Percentiles rank a stretch among this genome's conserved stretches.
These are phyloP conservation scores for Palythoa heliodiscus DNA, from an alignment of 92 coral and sea anemone species.

Conservation along the genomic window DNA sequence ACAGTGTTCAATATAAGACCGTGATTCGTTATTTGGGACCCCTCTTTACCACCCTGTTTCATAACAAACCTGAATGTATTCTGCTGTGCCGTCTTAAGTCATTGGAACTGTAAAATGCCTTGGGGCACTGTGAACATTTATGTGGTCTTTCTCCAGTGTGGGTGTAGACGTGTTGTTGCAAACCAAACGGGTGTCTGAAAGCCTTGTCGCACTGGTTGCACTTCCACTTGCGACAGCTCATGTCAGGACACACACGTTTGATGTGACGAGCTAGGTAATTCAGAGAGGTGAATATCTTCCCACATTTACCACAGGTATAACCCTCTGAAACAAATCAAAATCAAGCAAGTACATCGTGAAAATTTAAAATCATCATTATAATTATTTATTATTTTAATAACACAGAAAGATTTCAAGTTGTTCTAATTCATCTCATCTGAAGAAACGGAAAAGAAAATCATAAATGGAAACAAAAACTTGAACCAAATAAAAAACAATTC, in stretches of 20 bases:
- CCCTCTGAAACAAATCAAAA: slow-evolving; percentile 70
- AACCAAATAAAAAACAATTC: too few species aligned
- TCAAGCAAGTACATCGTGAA: not conserved
- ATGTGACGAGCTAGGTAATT: slow-evolving; percentile 97
- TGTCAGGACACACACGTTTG: slow-evolving; percentile 98
- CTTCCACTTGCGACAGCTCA: slow-evolving; percentile 99
- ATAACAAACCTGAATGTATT: slow-evolving; percentile 82
- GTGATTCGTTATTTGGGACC: not conserved
- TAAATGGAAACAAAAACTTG: too few species aligned
- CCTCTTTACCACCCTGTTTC: too few species aligned
- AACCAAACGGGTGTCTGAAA: slow-evolving; percentile 97
- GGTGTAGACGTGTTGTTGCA: slow-evolving; percentile 97
- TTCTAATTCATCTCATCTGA: too few species aligned
- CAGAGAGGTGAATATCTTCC: slow-evolving; percentile 95
- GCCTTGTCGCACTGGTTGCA: slow-evolving; percentile 96
- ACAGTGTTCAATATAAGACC: too few species aligned
- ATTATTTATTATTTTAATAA: not conserved
- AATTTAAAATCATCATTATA: not conserved
- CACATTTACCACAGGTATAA: slow-evolving; percentile 96
- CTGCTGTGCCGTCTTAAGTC: slow-evolving; percentile 96
- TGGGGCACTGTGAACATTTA: slow-evolving; percentile 93
- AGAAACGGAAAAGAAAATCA: too few species aligned
- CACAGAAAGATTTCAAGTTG: not conserved
- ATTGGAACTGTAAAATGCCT: slow-evolving; percentile 98
- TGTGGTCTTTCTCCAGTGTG: slow-evolving; percentile 99